Evolutionary conservation across 2,113 vertebrate species (phyloP).

Genomic region (Verasper variegatus): DNA sequence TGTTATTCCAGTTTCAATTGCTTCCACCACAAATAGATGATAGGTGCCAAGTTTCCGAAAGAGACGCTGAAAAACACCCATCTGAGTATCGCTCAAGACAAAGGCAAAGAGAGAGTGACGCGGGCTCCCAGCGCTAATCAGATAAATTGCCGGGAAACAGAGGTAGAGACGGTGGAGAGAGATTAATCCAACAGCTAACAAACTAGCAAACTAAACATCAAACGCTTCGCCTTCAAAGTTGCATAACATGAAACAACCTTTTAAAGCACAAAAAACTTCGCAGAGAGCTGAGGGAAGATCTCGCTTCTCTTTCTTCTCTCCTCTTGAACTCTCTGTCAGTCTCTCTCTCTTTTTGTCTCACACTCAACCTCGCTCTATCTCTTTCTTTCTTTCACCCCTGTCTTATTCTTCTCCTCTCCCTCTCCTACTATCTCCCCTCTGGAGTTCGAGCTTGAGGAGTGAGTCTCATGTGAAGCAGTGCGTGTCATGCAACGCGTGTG

Average conservation of each 20-base stretch:
- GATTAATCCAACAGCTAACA: conserved; percentile 78
- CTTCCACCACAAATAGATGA: conserved; percentile 75
- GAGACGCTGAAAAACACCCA: conserved; percentile 62
- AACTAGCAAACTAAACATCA: conserved; percentile 78
- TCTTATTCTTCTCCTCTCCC: conserved; percentile 5
- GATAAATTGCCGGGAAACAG: conserved; percentile 56
- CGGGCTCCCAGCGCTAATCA: conserved; percentile 67
- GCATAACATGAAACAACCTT: conserved; percentile 75
- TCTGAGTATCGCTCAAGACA: conserved; percentile 57
- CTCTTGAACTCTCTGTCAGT: conserved; percentile 63
- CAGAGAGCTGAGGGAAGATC: conserved; percentile 71
- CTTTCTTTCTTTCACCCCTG: conserved; percentile 29
- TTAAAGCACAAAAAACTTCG: conserved; percentile 72
- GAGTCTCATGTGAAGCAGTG: conserved; percentile 71
- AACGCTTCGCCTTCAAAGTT: conserved; percentile 81
- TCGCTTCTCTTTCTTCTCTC: conserved; percentile 65
- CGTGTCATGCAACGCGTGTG: conserved; percentile 49
- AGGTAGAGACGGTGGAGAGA: conserved; percentile 61
- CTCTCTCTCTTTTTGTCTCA: conserved; percentile 41
- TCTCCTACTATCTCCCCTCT: conserved; percentile 40
- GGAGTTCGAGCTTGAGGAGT: conserved; percentile 59
- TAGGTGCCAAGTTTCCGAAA: conserved; percentile 67
- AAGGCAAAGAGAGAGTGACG: conserved; percentile 62
- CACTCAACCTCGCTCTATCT: conserved; percentile 52
- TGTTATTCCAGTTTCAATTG: conserved; percentile 71